phyloP scores from a whole-genome alignment of 2,888 invertebrate genomes.

The Mycalesis mineus region DNA sequence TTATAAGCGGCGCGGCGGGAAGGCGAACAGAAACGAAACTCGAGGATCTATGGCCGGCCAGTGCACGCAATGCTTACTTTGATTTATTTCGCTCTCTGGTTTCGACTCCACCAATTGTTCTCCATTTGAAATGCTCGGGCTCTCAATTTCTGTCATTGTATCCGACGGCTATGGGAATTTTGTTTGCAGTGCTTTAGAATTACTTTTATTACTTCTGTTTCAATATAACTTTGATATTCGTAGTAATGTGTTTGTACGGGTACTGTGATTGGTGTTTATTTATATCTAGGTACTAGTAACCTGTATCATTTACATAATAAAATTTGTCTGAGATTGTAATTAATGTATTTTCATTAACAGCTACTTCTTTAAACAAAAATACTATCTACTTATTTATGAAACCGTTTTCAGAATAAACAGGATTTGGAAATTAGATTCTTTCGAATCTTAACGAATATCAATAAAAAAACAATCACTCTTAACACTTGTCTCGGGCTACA shows the following conservation, averaged over 20 bases:
- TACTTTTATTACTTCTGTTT: slow-evolving; percentile 52
- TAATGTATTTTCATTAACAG: too few species aligned
- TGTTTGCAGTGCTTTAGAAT: slow-evolving; percentile 46
- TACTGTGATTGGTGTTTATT: too few species aligned
- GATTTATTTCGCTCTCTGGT: slow-evolving; percentile 74
- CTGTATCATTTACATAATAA: too few species aligned
- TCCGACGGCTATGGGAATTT: slow-evolving; percentile 62
- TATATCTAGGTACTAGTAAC: too few species aligned
- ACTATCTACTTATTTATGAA: neutral
- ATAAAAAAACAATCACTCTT: slow-evolving; percentile 12
- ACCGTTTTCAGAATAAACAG: neutral
- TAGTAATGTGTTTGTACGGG: too few species aligned
- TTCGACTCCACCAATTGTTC: slow-evolving; percentile 71
- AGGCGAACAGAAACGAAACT: slow-evolving; percentile 59
- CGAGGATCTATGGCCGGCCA: slow-evolving; percentile 69
- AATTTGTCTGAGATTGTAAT: too few species aligned
- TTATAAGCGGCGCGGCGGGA: slow-evolving; percentile 61
- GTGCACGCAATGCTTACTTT: slow-evolving; percentile 72
- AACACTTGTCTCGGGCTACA: slow-evolving; percentile 24
- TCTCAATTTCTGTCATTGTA: slow-evolving; percentile 66
- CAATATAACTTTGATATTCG: neutral
- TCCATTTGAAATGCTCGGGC: slow-evolving; percentile 60
- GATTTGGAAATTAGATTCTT: neutral
- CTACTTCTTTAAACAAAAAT: too few species aligned
- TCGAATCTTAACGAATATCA: neutral